Conservation (phyloP, 1,140 invertebrate genomes). For the Heliothis subflexa region DNA sequence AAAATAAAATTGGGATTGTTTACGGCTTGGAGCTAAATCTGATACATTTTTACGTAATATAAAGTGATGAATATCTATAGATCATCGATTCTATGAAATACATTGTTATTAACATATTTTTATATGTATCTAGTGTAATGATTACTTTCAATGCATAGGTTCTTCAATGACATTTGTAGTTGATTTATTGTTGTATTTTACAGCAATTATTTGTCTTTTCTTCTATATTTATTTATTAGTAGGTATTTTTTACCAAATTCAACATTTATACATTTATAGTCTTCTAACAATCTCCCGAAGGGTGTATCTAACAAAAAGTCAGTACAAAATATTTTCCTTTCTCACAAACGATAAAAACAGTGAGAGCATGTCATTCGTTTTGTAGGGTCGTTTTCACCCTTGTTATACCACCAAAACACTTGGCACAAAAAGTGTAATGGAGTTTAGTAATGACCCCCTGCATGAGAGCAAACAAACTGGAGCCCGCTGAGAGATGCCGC, state of each 20-base stretch:
- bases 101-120: background rate
- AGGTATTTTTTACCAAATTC: too few species aligned
- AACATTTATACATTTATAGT: too few species aligned
- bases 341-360: constrained; percentile 71
- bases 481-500: constrained; percentile 68
- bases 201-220: too few species aligned
- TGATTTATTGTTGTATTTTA: too few species aligned
- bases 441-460: constrained; percentile 82
- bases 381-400: constrained; percentile 84
- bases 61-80: background rate
- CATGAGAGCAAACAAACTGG: constrained; percentile 67
- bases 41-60: background rate
- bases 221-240: too few species aligned
- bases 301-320: constrained; percentile 31
- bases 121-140: too few species aligned
- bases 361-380: constrained; percentile 79
- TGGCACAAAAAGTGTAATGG: constrained; percentile 84
- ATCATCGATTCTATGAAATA: background rate
- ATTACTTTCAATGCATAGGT: too few species aligned
- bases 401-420: constrained; percentile 83
- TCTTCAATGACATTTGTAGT: too few species aligned
- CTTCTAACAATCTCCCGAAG: background rate
- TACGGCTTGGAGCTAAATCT: background rate
- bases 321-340: constrained; percentile 63
- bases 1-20: background rate